Conservation (phyloP, 2,888 invertebrate species). For the Morpho achilles region DNA sequence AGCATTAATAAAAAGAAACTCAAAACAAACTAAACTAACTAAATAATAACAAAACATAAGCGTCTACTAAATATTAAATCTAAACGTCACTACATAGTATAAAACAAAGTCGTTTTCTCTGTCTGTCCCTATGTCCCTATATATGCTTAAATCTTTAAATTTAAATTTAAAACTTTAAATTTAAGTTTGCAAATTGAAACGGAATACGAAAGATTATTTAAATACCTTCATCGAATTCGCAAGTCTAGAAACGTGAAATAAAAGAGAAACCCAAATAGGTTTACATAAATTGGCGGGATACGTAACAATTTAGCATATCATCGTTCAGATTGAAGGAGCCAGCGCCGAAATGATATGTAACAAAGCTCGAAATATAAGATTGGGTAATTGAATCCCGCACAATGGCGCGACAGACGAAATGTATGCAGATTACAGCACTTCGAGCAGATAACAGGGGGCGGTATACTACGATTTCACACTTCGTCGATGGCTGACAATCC, state of each 20-base stretch:
- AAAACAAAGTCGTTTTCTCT: too few relatives aligned
- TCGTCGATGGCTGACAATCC: slow-evolving; percentile 72
- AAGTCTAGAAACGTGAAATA: slow-evolving; percentile 18
- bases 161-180: too few relatives aligned
- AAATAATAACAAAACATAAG: too few relatives aligned
- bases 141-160: too few relatives aligned
- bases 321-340: slow-evolving; percentile 28
- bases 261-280: slow-evolving; percentile 21
- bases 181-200: too few relatives aligned
- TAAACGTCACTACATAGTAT: too few relatives aligned
- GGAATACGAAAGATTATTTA: too few relatives aligned
- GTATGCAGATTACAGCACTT: slow-evolving; percentile 53
- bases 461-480: slow-evolving; percentile 68
- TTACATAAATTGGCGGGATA: slow-evolving; percentile 22
- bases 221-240: background rate
- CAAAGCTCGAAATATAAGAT: slow-evolving; percentile 56
- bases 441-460: slow-evolving; percentile 51
- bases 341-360: slow-evolving; percentile 31
- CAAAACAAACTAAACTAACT: too few relatives aligned
- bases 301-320: slow-evolving; percentile 27
- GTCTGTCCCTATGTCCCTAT: too few relatives aligned
- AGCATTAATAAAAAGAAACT: too few relatives aligned
- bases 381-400: slow-evolving; percentile 67
- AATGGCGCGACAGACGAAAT: slow-evolving; percentile 51
- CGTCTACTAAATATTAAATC: too few relatives aligned